These are phyloP conservation scores for Epistrophe grossulariae DNA, from an alignment of 2,888 invertebrate species.

Conservation along the genomic window DNA sequence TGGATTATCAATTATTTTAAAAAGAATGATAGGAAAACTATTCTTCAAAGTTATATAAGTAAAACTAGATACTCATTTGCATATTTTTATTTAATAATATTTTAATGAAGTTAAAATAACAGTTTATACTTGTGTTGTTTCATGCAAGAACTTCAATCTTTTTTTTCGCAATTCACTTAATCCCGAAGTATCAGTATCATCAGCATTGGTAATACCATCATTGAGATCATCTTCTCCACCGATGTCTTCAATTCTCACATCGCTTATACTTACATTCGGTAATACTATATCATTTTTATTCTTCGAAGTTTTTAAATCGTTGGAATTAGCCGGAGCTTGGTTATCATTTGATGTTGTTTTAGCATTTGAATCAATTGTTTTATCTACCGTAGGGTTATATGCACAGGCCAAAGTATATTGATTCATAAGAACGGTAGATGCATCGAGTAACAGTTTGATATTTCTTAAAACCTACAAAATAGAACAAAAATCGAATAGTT, in stretches of 20 bases:
- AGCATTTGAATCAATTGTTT: slow-evolving; percentile 9
- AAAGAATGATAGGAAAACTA: too few relatives aligned
- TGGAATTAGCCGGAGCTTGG: not conserved
- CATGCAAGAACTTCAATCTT: slow-evolving; percentile 88
- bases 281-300: slow-evolving; percentile 1
- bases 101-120: not conserved
- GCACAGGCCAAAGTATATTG: slow-evolving; percentile 92
- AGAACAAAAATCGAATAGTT: not conserved
- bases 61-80: not conserved
- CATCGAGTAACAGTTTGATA: slow-evolving; percentile 95
- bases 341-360: slow-evolving; percentile 44
- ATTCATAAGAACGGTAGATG: slow-evolving; percentile 96
- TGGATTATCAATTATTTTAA: too few relatives aligned
- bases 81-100: not conserved
- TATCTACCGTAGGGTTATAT: slow-evolving; percentile 78
- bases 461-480: slow-evolving; percentile 89
- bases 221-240: slow-evolving; percentile 81
- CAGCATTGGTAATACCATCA: slow-evolving; percentile 60
- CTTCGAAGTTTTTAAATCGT: slow-evolving; percentile 29
- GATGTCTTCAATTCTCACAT: slow-evolving; percentile 83
- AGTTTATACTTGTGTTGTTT: slow-evolving; percentile 59
- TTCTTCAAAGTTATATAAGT: not conserved
- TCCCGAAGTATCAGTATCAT: slow-evolving; percentile 81
- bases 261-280: slow-evolving; percentile 73
- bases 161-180: slow-evolving; percentile 90